phyloP scores from a whole-genome alignment of 2,113 vertebrate species.

The Rhabdomys dilectus region DNA sequence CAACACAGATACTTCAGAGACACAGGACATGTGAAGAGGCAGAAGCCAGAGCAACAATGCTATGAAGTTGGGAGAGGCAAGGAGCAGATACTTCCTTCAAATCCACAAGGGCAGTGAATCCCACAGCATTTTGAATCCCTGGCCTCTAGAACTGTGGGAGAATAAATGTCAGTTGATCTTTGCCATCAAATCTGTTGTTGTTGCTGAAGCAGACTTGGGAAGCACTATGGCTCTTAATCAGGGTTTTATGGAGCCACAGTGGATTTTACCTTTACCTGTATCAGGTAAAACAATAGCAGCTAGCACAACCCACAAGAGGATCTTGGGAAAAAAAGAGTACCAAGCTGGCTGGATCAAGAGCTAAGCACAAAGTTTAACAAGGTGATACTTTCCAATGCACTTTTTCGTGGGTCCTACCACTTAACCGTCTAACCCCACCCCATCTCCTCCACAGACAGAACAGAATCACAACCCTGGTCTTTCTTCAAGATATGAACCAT shows the following conservation, averaged over 20 bases:
- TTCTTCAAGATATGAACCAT: neutral
- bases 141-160: neutral
- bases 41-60: neutral
- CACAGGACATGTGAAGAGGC: neutral
- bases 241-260: neutral
- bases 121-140: neutral
- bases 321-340: neutral
- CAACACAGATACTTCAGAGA: neutral
- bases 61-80: neutral
- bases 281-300: neutral
- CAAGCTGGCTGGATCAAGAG: neutral
- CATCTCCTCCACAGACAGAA: neutral
- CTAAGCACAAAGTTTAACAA: neutral
- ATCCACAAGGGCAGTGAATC: rapidly evolving
- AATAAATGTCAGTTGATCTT: neutral
- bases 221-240: neutral
- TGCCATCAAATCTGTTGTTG: neutral
- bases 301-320: neutral
- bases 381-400: neutral
- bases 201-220: neutral
- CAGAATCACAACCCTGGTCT: neutral
- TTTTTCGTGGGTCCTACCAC: neutral
- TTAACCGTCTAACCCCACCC: neutral
- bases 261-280: neutral
- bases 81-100: rapidly evolving